Evolutionary conservation across 2,113 vertebrate genomes (phyloP), one percentile per base, ranked within the genome.

Genomic region (Peromyscus polionotus): DNA sequence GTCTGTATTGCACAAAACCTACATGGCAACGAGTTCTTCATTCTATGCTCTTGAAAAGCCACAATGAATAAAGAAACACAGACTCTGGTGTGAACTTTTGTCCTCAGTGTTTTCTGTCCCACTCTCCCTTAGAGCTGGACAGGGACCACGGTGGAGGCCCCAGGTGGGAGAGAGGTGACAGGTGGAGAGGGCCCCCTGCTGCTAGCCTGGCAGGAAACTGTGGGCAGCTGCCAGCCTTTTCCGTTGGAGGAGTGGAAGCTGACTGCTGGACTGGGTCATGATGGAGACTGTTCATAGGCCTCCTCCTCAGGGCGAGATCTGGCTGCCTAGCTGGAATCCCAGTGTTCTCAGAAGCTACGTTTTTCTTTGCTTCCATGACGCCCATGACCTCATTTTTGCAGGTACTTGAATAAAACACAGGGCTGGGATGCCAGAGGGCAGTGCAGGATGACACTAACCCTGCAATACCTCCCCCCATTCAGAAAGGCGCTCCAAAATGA

Each of bases 361-460:
- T 59, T 80, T 48, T 63, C 73, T 79, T 57, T 36, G n/a, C n/a
- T 91, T 92, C 61, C 51, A 28, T 36, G 70, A 67, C 76, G 88
- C 39, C 16, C 7, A 11, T 1, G 14, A 28, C 59, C 80, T 92
- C 68, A 36, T 51, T 73, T 77, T n/a, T 36, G 65, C 83, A 33
- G 76, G 24, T 92, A 48, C 28, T 61, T 42, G 26, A 91, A 54
- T 33, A 77, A 61, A 48, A 70, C 54, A 93, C 51, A 65, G 11
- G 1, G 24, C 0, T 6, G 33, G 57, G 45, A 33, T 8, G 75
- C 61, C 24, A 1, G 24, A 26, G n/a, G 9, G 16, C 7, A 11
- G 42, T 2, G 6, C 26, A 19, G 20, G 54, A 10, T 2, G 45
- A 33, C 24, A 28, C 28, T 3, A 12, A 20, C 57, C 67, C 86